Base-by-base conservation (phyloP, 2,888 invertebrate species). In the Blastobasis adustella region DNA sequence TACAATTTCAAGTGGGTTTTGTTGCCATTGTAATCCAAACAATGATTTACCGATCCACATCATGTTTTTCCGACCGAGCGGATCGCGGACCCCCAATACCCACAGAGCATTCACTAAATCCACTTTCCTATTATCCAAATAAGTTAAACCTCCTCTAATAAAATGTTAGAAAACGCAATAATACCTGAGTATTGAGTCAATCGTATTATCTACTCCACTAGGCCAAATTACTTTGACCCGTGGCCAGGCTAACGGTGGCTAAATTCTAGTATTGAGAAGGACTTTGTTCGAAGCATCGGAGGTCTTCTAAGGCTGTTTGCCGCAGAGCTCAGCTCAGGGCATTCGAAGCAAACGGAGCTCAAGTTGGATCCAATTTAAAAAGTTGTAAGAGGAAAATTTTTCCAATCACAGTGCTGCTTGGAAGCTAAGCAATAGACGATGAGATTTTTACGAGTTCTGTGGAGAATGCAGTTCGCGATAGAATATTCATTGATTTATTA, bases 311-410 rank as follows among this genome's bases (percentile, higher is more conserved):
- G 23, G 23, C 23, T 23, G 23, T 1, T 23, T 3, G 23, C 2
- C 3, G 1, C 23, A 23, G 23, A 23, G 23, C 23, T 23, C 23
- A 68, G 61, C 71, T 67, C 66, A 65, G 60, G 62, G 74, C 75
- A 76, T 79, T 79, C 71, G 76, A 66, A 66, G 68, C 76, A 77
- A 82, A 79, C 81, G 73, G 76, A 78, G 76, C 79, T 68, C 69
- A 69, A 72, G 64, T 67, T 75, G 67, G 72, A 87, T 85, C 86
- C 87, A 87, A 87, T 87, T 87, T 85, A 82, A 82, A 84, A 87
- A 84, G 79, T 87, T 83, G 64, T 69, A 73, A 67, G 68, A 75
- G 78, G 74, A 75, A 79, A 82, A 80, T 79, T 82, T 84, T 82
- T 81, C 85, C 85, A 85, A 87, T 87, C 85, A 83, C 54, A 38